phyloP scores from a whole-genome alignment of 2,797 vertebrate genomes.

The Taeniopygia guttata region DNA sequence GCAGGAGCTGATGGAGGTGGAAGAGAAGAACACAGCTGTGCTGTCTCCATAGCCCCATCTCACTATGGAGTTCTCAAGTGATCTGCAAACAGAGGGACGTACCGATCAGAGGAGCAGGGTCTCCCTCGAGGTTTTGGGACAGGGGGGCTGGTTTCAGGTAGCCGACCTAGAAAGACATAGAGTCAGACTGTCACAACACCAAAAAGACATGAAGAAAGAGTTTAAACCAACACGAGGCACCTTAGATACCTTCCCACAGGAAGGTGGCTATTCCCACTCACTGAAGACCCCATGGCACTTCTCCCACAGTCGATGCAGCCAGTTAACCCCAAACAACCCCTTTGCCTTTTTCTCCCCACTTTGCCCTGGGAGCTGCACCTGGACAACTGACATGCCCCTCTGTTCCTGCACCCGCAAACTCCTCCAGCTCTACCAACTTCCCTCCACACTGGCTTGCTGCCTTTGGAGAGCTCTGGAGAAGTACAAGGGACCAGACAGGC shows the following conservation, averaged over 20 bases:
- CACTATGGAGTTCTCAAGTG: background rate
- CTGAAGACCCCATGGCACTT: background rate
- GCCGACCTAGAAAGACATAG: slow-evolving; percentile 68
- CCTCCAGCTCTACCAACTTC: background rate
- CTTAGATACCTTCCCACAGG: background rate
- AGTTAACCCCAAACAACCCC: background rate
- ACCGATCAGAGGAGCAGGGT: slow-evolving; percentile 88
- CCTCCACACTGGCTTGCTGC: background rate
- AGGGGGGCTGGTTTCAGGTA: slow-evolving; percentile 76
- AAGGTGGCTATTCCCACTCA: background rate
- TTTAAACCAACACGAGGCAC: background rate
- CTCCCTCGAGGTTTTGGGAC: slow-evolving; percentile 88
- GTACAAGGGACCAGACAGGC: background rate
- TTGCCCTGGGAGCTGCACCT: background rate
- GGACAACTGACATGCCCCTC: background rate
- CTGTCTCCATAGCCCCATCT: background rate
- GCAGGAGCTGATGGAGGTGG: background rate
- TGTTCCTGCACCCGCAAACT: background rate
- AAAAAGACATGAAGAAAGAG: background rate
- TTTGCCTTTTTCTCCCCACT: background rate
- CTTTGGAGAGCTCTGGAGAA: background rate
- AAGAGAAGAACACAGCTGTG: background rate
- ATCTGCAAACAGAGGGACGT: slow-evolving; percentile 9
- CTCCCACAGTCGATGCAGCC: background rate
- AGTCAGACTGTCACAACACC: slow-evolving; percentile 49